Conservation (phyloP, 1,140 invertebrate species). For the Drosophila ambigua region DNA sequence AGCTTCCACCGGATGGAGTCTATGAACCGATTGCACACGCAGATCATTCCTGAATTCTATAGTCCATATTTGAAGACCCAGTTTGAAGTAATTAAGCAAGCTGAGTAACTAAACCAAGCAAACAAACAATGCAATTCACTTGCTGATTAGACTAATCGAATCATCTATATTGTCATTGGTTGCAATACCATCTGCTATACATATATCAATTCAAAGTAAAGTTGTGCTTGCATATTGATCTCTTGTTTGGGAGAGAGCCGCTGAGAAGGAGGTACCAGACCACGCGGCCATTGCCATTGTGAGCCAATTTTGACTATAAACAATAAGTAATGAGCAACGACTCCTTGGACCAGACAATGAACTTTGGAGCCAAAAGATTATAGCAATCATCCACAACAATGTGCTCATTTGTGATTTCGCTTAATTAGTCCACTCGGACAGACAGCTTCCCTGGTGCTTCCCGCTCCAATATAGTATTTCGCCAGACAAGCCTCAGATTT, state of each 20-base stretch:
- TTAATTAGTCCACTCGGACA: slow-evolving; percentile 45
- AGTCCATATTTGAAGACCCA: slow-evolving; percentile 58
- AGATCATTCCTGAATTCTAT: slow-evolving; percentile 17
- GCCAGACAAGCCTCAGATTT: slow-evolving; percentile 44
- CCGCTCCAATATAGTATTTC: slow-evolving; percentile 32
- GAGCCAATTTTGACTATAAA: slow-evolving; percentile 9
- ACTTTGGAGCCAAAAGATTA: slow-evolving; percentile 48
- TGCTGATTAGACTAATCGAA: slow-evolving; percentile 58
- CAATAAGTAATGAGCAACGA: slow-evolving; percentile 32
- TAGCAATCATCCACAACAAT: slow-evolving; percentile 27
- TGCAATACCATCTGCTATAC: slow-evolving; percentile 4
- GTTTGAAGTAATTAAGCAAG: slow-evolving; percentile 30
- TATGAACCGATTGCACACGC: slow-evolving; percentile 1
- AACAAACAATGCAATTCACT: slow-evolving; percentile 53
- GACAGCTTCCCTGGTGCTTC: slow-evolving; percentile 7
- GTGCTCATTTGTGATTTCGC: slow-evolving; percentile 13
- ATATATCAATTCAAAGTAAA: slow-evolving; percentile 7
- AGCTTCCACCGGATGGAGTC: neutral
- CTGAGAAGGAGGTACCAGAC: neutral
- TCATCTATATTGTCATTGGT: slow-evolving; percentile 30
- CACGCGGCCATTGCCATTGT: slow-evolving; percentile 29
- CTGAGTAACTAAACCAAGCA: slow-evolving; percentile 24
- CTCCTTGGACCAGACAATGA: slow-evolving; percentile 59
- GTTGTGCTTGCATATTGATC: neutral
- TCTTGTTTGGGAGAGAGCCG: no score